A percentile compares a stretch with the other conserved stretches of the same genome.
These are phyloP conservation scores for Camelus dromedarius DNA, from an alignment of 2,113 vertebrate genomes.

Conservation along the genomic window DNA sequence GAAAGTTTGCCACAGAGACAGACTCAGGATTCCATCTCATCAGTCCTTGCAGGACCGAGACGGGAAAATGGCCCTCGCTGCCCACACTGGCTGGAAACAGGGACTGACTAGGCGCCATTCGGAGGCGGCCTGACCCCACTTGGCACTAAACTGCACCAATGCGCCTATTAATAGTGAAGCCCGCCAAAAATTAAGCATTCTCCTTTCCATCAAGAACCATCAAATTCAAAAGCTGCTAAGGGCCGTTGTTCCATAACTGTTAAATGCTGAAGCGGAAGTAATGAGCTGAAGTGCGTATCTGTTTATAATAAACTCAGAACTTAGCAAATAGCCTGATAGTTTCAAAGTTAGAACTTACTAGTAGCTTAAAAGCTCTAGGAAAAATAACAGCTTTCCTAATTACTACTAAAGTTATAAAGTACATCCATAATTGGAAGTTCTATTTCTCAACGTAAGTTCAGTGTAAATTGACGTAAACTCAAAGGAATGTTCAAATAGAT, in stretches of 20 bases:
- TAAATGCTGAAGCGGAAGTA: neutral
- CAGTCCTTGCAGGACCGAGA: slow-evolving; percentile 17
- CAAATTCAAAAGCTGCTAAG: neutral
- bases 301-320: slow-evolving; percentile 15
- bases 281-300: neutral
- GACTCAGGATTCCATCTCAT: slow-evolving; percentile 52
- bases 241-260: neutral
- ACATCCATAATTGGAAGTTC: neutral
- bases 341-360: slow-evolving; percentile 31
- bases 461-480: neutral
- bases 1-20: slow-evolving; percentile 68
- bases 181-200: slow-evolving; percentile 29
- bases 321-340: slow-evolving; percentile 1
- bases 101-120: neutral
- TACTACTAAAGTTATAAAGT: neutral
- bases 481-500: neutral
- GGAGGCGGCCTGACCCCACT: neutral
- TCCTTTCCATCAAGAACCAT: slow-evolving; percentile 24
- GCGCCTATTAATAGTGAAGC: slow-evolving; percentile 6
- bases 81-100: slow-evolving; percentile 50
- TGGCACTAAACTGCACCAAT: neutral
- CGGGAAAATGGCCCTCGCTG: slow-evolving; percentile 43
- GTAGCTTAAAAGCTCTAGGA: neutral
- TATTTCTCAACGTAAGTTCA: neutral
- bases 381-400: neutral